Evolutionary conservation across 2,888 invertebrate species (phyloP).

Genomic region (Scaptomyza parva): DNA sequence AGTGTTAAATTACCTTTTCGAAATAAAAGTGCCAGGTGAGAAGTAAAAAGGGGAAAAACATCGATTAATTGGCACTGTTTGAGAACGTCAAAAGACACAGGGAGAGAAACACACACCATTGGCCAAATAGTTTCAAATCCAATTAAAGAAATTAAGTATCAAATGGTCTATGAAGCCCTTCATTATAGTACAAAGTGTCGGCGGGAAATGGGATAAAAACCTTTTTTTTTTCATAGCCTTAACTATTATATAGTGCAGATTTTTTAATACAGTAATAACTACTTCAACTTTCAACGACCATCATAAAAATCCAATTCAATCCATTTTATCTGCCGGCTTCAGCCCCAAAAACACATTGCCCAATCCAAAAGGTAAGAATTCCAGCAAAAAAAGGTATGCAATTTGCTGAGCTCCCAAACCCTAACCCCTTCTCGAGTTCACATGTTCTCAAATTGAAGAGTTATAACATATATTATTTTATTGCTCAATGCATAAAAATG

Average conservation of each 20-base stretch:
- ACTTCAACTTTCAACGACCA: neutral
- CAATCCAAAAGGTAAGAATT: neutral
- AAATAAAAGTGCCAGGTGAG: conserved; percentile 34
- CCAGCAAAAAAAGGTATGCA: conserved; percentile 28
- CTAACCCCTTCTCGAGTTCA: conserved; percentile 47
- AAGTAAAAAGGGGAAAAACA: conserved; percentile 24
- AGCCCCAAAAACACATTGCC: neutral
- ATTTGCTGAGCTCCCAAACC: conserved; percentile 46
- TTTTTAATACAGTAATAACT: neutral
- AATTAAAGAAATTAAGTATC: conserved; percentile 78
- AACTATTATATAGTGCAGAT: neutral
- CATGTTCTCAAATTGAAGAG: conserved; percentile 54
- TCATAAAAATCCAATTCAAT: neutral
- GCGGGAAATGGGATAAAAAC: neutral
- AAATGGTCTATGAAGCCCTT: conserved; percentile 70
- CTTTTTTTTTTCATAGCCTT: no score
- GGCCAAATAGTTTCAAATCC: conserved; percentile 61
- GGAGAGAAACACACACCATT: neutral
- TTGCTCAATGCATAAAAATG: conserved; percentile 50
- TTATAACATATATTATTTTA: conserved; percentile 73
- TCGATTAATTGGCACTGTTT: conserved; percentile 16
- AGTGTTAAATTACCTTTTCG: conserved; percentile 39
- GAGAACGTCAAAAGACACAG: conserved; percentile 20
- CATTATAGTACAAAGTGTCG: conserved; percentile 18
- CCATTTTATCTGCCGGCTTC: neutral